Conservation (phyloP, 1,140 invertebrate genomes). For the Drosophila watanabei region DNA sequence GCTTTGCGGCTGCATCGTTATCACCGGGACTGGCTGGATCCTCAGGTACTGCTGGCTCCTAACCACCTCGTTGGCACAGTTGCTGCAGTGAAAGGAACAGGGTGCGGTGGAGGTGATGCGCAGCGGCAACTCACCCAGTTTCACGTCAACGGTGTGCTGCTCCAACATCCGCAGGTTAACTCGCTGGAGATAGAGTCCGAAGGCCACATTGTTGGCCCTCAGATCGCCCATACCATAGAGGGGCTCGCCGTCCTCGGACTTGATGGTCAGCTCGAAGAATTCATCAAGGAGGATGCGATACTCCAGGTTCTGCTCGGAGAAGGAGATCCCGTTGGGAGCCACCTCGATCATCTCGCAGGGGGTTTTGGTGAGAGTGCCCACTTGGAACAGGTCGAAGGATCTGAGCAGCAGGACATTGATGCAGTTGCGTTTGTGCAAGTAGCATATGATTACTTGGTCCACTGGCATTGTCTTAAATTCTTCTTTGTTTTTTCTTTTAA, state of each 20-base stretch:
- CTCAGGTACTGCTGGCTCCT: constrained; percentile 1
- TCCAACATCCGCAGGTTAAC: constrained; percentile 14
- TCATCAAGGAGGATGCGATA: constrained; percentile 41
- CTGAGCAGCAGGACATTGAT: constrained; percentile 54
- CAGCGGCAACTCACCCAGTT: constrained; percentile 6
- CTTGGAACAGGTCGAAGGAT: constrained; percentile 23
- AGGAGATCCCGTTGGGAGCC: constrained; percentile 27
- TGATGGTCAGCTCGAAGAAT: constrained; percentile 26
- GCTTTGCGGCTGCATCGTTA: constrained; percentile 20
- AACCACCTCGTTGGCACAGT: constrained; percentile 43
- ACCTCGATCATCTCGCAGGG: constrained; percentile 16
- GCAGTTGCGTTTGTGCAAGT: constrained; percentile 11
- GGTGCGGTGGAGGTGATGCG: neutral
- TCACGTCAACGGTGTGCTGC: constrained; percentile 2
- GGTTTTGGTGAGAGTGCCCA: neutral
- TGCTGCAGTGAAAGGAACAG: constrained; percentile 38
- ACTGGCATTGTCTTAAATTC: constrained; percentile 42
- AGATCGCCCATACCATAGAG: neutral
- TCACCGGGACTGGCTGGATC: constrained; percentile 28
- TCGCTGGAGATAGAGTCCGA: constrained; percentile 21
- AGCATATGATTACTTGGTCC: constrained; percentile 42
- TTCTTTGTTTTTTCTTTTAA: neutral
- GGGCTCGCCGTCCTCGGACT: neutral
- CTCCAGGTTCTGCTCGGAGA: constrained; percentile 32
- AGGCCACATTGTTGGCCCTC: constrained; percentile 2